Evolutionary conservation across 23 tunicate genomes (phyloP), one percentile per base, ranked within the genome.

Genomic region (Ciona savignyi): DNA sequence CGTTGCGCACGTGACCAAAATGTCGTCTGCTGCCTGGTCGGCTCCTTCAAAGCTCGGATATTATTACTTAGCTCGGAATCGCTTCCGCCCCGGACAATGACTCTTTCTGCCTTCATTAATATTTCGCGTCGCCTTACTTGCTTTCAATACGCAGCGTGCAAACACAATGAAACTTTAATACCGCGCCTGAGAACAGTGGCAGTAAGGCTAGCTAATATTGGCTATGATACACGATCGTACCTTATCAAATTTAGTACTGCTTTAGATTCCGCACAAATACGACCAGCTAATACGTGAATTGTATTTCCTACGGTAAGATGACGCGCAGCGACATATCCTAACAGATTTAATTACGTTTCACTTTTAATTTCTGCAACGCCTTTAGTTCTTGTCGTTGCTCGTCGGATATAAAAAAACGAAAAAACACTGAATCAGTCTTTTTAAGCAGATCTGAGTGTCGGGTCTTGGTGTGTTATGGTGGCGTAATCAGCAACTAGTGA

Each of bases 1-100:
- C 56, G 56, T 15, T 15, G 56, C 56, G 56, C 56, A 42, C 56
- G 56, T 42, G 56, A 42, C 56, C 56, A 42, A 15, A 42, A 42
- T 42, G 56, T 42, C 56, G 15, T 15, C 9, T 9, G 15, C 9
- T 42, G 15, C 11, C 56, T n/a, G n/a, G 56, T 9, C 56, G 56
- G 56, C 56, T 42, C 56, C 11, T 6, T 42, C 56, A 42, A 42
- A 42, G 56, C 56, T 42, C 56, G 56, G 56, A 42, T 42, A 42
- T 42, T 42, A 42, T 42, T 42, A 42, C 56, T 42, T 42, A 42
- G 11, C 56, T 42, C 56, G 15, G 56, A 42, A 42, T 42, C 56
- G 56, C 56, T 42, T 42, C 56, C 56, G 56, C 56, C 56, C 56
- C 9, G 56, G 56, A 42, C 56, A 42, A 42, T 42, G 56, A 42